Evolutionary conservation across 2,113 vertebrate genomes (phyloP).

Genomic region (Pygoscelis adeliae): DNA sequence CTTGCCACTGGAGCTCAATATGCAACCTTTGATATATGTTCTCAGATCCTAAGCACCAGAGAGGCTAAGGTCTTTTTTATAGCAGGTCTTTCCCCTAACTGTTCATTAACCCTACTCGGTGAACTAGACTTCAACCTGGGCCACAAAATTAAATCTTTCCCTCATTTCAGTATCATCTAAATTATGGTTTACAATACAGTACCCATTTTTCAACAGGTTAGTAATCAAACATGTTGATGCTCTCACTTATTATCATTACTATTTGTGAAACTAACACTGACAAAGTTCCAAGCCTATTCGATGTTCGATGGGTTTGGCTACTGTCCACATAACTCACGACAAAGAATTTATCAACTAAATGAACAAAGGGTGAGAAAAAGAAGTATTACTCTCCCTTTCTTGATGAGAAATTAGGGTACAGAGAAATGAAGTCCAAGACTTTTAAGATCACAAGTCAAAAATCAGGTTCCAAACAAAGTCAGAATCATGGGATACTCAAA

Average conservation of each 20-base stretch:
- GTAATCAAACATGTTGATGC: neutral
- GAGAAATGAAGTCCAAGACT: neutral
- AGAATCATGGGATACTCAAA: neutral
- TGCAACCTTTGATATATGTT: neutral
- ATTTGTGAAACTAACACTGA: neutral
- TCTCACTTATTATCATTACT: neutral
- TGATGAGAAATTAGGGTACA: neutral
- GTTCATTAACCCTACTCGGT: neutral
- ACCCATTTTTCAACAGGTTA: neutral
- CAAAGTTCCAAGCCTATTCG: neutral
- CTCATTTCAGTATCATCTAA: neutral
- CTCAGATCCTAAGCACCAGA: neutral
- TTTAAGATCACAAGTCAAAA: neutral
- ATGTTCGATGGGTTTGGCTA: neutral
- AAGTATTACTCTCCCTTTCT: neutral
- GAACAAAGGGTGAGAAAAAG: neutral
- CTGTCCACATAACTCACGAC: neutral
- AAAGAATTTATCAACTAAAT: neutral
- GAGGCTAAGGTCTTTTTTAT: neutral
- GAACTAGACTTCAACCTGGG: neutral
- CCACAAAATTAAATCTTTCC: neutral
- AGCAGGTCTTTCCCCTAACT: neutral
- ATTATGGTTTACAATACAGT: accelerated
- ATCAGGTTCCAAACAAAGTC: neutral
- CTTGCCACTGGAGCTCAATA: neutral